Conservation (phyloP, 2,113 vertebrate genomes). For the Laticauda laticaudata region DNA sequence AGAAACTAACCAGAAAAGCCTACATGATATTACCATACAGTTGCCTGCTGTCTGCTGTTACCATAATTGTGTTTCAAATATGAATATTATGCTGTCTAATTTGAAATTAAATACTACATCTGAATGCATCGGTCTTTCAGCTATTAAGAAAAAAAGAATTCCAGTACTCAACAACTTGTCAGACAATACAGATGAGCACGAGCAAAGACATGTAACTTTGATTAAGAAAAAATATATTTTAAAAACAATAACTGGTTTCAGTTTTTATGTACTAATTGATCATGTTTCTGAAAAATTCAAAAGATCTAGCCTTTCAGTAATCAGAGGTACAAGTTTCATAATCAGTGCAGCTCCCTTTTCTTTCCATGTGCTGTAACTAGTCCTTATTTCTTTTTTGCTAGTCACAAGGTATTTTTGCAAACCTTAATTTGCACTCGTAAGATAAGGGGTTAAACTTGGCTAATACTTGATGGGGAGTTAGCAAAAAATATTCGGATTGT, state of each 20-base stretch:
- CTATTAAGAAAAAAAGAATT: not conserved
- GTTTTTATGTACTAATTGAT: not conserved
- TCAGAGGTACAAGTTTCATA: not conserved
- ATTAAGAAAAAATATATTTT: not conserved
- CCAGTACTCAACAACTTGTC: not conserved
- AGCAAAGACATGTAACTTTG: not conserved
- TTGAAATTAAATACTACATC: not conserved
- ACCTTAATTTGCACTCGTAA: not conserved
- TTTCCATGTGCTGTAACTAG: too few relatives aligned
- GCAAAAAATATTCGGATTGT: not conserved
- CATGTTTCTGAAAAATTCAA: not conserved
- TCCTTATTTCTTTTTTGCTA: not conserved
- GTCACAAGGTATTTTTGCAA: not conserved
- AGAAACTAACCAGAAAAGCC: not conserved
- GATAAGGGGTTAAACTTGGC: not conserved
- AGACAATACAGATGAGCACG: not conserved
- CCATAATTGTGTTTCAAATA: not conserved
- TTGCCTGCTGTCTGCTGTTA: too few relatives aligned
- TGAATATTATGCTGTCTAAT: not conserved
- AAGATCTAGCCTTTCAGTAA: too few relatives aligned
- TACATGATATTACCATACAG: too few relatives aligned
- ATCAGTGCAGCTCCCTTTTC: not conserved
- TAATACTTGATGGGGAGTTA: not conserved
- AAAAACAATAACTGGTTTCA: not conserved
- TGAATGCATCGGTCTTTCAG: not conserved